Base-by-base conservation (phyloP, 2,888 invertebrate genomes). In the Smittia sp. region DNA sequence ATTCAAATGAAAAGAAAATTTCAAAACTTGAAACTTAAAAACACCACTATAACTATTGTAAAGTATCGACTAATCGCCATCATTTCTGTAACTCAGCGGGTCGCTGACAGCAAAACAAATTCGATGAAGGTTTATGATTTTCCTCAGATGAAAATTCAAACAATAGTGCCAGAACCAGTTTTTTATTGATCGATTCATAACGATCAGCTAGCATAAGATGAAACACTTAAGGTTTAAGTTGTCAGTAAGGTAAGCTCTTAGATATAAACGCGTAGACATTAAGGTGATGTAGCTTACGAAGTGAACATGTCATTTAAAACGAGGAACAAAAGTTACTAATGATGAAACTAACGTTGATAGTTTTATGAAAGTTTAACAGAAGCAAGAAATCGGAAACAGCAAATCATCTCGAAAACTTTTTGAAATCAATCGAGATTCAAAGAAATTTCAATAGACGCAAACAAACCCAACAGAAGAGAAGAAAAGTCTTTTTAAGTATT, bases 321-420 rank as follows among this genome's bases (percentile, higher is more conserved):
- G 15, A 52, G 52, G 11, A 4, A 52, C 22, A n/a, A n/a, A 46
- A 46, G 15, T 58, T 18, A 20, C 15, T 20, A 58, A 58, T 58
- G 41, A 67, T 24, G 22, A 3, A 20, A 67, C n/a, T 15, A 7
- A 11, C n/a, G 69, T 69, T 69, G 69, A 69, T 69, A 27, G 52
- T 69, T 69, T 69, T 54, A 27, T 69, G 69, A 69, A 69, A 69
- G 69, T 54, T 69, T 18, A 11, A 46, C n/a, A 3, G 9, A 32
- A 32, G 32, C 32, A 9, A 32, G 9, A 9, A 9, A 6, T 32
- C n/a, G n/a, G n/a, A 32, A 32, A 32, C 3, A 9, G 32, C 3
- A 9, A 32, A 32, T 32, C 32, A 32, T 32, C 32, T 11, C 11
- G 52, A 4, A 52, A 52, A 52, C 18, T 11, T 52, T 52, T 52